Evolutionary conservation across 2,113 vertebrate species (phyloP).

Genomic region (Thamnaconus septentrionalis): DNA sequence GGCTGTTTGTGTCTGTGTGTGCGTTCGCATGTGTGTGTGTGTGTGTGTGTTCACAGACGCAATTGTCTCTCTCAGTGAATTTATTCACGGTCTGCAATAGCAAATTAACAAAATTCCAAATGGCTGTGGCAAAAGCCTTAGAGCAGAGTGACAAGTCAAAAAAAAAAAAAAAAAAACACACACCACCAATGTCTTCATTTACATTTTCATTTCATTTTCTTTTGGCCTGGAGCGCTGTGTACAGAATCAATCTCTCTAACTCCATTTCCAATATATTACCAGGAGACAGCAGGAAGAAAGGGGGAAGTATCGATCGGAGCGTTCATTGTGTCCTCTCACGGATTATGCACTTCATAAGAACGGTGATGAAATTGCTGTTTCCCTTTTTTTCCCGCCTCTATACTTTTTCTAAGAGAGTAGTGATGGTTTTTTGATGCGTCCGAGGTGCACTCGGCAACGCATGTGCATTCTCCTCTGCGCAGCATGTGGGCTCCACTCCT

Average conservation of each 20-base stretch:
- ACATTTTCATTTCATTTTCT: slow-evolving; percentile 81
- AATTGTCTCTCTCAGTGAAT: neutral
- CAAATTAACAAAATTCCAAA: slow-evolving; percentile 71
- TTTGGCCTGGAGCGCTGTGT: slow-evolving; percentile 69
- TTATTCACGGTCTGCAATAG: slow-evolving; percentile 48
- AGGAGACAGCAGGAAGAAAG: slow-evolving; percentile 69
- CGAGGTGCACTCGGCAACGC: slow-evolving; percentile 52
- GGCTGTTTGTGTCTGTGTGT: slow-evolving; percentile 18
- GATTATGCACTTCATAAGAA: slow-evolving; percentile 74
- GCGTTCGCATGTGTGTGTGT: slow-evolving; percentile 15
- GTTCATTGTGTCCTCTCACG: slow-evolving; percentile 71
- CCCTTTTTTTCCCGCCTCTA: slow-evolving; percentile 59
- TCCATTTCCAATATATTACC: slow-evolving; percentile 82
- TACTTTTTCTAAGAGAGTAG: slow-evolving; percentile 60
- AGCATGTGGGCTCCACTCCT: too few species aligned
- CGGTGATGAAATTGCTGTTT: slow-evolving; percentile 68
- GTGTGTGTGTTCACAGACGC: slow-evolving; percentile 21
- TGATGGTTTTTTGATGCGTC: slow-evolving; percentile 55
- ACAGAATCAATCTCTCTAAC: slow-evolving; percentile 80
- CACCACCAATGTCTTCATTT: slow-evolving; percentile 67
- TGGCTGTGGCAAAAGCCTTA: slow-evolving; percentile 51
- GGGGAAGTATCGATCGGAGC: slow-evolving; percentile 75
- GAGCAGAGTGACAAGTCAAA: slow-evolving; percentile 60
- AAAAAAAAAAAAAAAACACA: slow-evolving; percentile 38
- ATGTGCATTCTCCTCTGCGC: neutral